phyloP scores from a whole-genome alignment of 2,888 invertebrate genomes.

The Lycaena phlaeas region DNA sequence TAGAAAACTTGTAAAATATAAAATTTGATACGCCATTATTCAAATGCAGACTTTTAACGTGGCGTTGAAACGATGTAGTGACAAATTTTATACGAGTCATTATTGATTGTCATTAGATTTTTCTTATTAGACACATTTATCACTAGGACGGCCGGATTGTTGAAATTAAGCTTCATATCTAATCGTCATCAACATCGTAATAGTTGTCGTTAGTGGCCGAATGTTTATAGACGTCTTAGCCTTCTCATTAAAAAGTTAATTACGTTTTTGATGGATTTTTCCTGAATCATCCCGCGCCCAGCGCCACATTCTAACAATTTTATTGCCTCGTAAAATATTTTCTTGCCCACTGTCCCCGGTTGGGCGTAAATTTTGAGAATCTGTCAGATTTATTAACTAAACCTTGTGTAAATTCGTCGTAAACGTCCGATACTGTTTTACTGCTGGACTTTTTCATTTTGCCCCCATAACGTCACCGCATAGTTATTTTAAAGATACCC shows the following conservation, averaged over 20 bases:
- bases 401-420: constrained; percentile 66
- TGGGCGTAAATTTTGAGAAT: constrained; percentile 55
- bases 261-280: constrained; percentile 43
- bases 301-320: constrained; percentile 44
- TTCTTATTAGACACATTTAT: neutral
- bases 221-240: constrained; percentile 2
- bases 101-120: neutral
- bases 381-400: constrained; percentile 67
- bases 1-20: neutral
- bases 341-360: constrained; percentile 39
- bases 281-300: constrained; percentile 38
- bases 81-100: neutral
- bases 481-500: neutral
- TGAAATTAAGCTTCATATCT: neutral
- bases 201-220: neutral
- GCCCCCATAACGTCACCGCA: constrained; percentile 5
- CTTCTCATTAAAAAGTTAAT: constrained; percentile 37
- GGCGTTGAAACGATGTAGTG: neutral
- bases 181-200: neutral
- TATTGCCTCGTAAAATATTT: constrained; percentile 40
- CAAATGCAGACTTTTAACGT: neutral
- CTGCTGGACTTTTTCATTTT: constrained; percentile 27
- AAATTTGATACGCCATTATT: neutral
- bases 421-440: constrained; percentile 63
- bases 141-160: neutral